Evolutionary conservation across 64 coral and sea anemone genomes (phyloP), one percentile per base, ranked within the genome.

Genomic region (Platygyra sinensis): DNA sequence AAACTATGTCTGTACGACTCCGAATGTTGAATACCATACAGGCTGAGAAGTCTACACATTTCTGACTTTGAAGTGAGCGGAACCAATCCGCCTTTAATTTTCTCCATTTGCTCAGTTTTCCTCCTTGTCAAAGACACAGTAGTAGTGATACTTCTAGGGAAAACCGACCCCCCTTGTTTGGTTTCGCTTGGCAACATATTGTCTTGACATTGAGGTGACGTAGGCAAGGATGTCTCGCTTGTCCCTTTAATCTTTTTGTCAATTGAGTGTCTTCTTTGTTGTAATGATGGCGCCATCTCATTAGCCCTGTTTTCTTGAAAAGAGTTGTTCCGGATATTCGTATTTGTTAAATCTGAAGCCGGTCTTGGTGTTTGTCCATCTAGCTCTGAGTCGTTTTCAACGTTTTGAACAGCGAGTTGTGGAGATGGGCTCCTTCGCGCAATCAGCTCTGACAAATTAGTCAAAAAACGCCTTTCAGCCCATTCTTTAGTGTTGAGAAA

Each of bases 401-500:
- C 38, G 60, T 83, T 83, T 24, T 83, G 60, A 42, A 67, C 60
- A 4, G 31, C 62, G 19, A 83, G 22, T 67, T 64, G 80, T 10
- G 86, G 91, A 75, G 67, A 76, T 0, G 92, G 92, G 67, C 30
- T 93, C 31, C 67, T 88, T 63, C 54, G 78, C 20, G 87, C 82
- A 86, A 91, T 94, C 62, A 90, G 39, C 51, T 96, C 81, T 10
- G 87, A 90, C 9, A 96, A 86, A 80, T 80, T 88, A n/a, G 61
- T 75, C 60, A 93, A 89, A 57, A 87, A 90, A 30, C 90, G 79
- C 67, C 77, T 82, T 55, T 77, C 78, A 50, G 95, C 95, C 95
- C 95, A 96, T 90, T 93, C 95, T 79, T 46, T 50, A 30, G 95
- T 87, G 77, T 96, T 96, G 18, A 93, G 60, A 74, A 90, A 90